Percentiles rank a stretch among this genome's conserved stretches.
Conservation (phyloP, 2,797 vertebrate species). For the Eidolon dupreanum region DNA sequence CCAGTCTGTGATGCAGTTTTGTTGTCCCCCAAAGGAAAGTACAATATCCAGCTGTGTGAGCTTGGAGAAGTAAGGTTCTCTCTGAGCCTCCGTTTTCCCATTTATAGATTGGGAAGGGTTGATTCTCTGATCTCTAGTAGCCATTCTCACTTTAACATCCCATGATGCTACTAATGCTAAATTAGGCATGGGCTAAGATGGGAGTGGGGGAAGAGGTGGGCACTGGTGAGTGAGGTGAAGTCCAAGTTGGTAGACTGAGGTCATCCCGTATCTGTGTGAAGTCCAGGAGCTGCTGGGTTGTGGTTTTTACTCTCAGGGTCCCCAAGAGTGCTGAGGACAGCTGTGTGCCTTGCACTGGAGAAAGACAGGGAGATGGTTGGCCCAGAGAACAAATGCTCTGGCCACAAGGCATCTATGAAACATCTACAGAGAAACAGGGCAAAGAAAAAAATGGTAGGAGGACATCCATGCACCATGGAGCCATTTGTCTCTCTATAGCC, state of each 20-base stretch:
- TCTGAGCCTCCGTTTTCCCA: background rate
- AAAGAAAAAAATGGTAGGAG: background rate
- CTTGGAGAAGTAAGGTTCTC: background rate
- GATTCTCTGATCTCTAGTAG: background rate
- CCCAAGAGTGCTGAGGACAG: background rate
- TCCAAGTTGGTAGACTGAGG: rapidly evolving
- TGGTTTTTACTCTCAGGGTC: background rate
- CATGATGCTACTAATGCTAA: background rate
- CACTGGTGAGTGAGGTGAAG: background rate
- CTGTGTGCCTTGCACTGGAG: background rate
- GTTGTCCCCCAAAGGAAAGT: background rate
- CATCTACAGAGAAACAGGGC: background rate
- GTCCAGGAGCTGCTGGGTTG: rapidly evolving
- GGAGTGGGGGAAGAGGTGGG: background rate
- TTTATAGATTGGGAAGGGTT: background rate
- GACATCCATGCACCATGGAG: background rate
- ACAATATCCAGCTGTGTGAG: background rate
- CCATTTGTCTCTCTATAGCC: background rate
- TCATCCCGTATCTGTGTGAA: background rate
- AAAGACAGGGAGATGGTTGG: background rate
- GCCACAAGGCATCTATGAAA: rapidly evolving
- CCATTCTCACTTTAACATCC: background rate
- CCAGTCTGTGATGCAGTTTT: background rate
- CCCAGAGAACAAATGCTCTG: background rate
- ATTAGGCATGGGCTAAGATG: background rate